Base-by-base conservation (phyloP, 2,888 invertebrate genomes). In the Drosophila recens region DNA sequence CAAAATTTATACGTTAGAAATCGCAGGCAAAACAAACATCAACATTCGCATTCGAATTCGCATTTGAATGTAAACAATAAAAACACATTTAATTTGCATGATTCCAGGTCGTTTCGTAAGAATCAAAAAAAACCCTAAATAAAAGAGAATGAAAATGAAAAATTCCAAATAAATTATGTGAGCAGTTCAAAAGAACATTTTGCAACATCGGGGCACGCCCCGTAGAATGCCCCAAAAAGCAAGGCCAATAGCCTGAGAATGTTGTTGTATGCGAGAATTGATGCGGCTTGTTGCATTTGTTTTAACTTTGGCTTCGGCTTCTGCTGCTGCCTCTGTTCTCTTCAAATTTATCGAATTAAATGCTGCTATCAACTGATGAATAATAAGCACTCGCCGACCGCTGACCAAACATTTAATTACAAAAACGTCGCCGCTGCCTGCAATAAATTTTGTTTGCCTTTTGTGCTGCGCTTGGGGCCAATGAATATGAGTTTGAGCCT, bases 391-490 rank as follows among this genome's bases (percentile, higher is more conserved):
- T 68, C 64, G 6, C 40, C 65, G 64, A 33, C 23, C 23, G 17
- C 46, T 51, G 51, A 23, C 66, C 52, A 62, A 52, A 89, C 84
- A 84, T 84, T 84, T 84, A 84, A 84, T 84, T 84, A 87, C 84
- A 87, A 87, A 85, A 85, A 77, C 82, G 88, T 89, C 83, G 90
- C 88, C 48, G 56, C 17, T 70, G 71, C 67, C 65, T 57, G 84
- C 90, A 79, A 85, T 85, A 89, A 85, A 89, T 85, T 89, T 72
- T 74, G 72, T 75, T 75, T 64, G 72, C 76, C 68, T 82, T 82
- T 71, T 75, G 51, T 30, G 30, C 52, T 42, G 75, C 48, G 69
- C 42, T 49, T 9, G 34, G 34, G 62, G 80, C 56, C 76, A 61
- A 61, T 49, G 65, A 75, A 75, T 57, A 59, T 48, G 49, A 48